Conservation (phyloP, 2,888 invertebrate species). For the Psococerastis gibbosa region DNA sequence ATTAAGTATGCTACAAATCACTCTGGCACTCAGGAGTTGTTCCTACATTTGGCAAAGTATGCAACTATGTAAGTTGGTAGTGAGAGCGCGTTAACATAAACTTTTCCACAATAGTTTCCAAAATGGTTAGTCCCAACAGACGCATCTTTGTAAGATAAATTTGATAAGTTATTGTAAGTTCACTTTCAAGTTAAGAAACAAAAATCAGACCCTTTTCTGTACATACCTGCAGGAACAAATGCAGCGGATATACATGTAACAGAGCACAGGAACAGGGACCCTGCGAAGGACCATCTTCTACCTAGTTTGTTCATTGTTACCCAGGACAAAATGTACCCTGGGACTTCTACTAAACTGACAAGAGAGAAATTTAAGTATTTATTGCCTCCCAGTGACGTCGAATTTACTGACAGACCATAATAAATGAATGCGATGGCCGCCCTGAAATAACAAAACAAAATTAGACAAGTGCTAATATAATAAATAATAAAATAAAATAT, state of each 20-base stretch:
- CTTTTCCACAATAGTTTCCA: too few species aligned
- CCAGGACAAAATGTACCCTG: neutral
- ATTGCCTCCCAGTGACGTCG: neutral
- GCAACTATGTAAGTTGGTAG: too few species aligned
- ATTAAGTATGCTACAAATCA: too few species aligned
- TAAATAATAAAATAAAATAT: too few species aligned
- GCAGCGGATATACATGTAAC: neutral
- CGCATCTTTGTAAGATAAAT: too few species aligned
- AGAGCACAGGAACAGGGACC: neutral
- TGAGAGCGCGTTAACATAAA: too few species aligned
- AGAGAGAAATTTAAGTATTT: neutral
- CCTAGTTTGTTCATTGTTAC: neutral
- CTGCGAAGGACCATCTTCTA: neutral
- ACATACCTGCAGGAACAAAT: neutral
- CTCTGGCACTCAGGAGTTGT: too few species aligned
- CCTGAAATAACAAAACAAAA: neutral
- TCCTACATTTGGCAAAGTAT: too few species aligned
- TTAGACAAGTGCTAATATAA: too few species aligned
- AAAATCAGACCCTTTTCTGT: neutral
- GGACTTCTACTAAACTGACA: neutral
- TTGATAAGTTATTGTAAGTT: too few species aligned
- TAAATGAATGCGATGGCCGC: neutral
- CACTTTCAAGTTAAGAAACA: neutral
- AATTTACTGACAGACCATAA: neutral
- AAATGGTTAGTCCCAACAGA: too few species aligned